Percentiles rank a stretch among this genome's conserved stretches.
Conservation (phyloP, 1,140 invertebrate species). For the Brevipalpus yothersi region DNA sequence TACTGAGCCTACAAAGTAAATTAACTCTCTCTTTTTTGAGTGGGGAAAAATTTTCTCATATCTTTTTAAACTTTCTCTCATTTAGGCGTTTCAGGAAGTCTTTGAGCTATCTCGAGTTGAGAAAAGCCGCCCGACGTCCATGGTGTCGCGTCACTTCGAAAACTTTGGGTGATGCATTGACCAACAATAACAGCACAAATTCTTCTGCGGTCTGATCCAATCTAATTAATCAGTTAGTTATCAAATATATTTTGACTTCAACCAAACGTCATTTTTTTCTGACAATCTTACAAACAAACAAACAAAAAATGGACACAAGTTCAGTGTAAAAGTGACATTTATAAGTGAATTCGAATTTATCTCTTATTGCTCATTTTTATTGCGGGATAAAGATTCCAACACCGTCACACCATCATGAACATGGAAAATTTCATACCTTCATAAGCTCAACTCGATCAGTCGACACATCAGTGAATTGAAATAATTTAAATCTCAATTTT, state of each 20-base stretch:
- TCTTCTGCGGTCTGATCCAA: not conserved
- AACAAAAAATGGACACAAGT: too few species aligned
- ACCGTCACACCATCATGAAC: too few species aligned
- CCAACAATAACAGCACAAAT: not conserved
- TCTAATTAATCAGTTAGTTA: not conserved
- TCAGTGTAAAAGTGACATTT: too few species aligned
- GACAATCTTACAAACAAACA: too few species aligned
- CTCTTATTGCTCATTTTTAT: too few species aligned
- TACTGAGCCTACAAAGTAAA: conserved; percentile 65
- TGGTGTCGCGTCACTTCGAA: conserved; percentile 28
- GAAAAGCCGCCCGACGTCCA: conserved; percentile 66
- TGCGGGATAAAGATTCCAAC: too few species aligned
- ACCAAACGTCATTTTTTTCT: too few species aligned
- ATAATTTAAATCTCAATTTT: too few species aligned
- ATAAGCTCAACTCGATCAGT: too few species aligned
- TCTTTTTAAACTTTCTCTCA: conserved; percentile 5
- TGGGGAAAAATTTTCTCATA: not conserved
- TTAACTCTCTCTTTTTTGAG: not conserved
- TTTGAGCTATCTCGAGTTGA: conserved; percentile 48
- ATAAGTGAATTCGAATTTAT: too few species aligned
- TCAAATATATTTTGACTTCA: not conserved
- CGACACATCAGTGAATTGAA: too few species aligned
- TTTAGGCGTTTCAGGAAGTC: conserved; percentile 54
- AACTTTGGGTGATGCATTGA: conserved; percentile 1
- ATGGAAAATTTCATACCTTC: too few species aligned